phyloP scores from a whole-genome alignment of 2,113 vertebrate genomes.

The Sinosuthora webbiana region DNA sequence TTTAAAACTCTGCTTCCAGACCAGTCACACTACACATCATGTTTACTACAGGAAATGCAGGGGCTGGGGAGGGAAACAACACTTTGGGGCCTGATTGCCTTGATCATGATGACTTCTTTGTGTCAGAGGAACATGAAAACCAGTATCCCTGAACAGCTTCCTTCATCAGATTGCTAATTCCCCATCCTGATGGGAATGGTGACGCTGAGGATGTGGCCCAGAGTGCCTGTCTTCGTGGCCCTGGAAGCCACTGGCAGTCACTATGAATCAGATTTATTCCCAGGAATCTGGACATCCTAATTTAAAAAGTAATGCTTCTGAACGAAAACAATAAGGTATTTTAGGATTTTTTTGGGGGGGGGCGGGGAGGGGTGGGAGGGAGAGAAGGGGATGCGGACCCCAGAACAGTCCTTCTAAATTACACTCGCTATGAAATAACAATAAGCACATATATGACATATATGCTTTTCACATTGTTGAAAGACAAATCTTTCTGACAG shows the following conservation, averaged over 20 bases:
- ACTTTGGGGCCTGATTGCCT: not conserved
- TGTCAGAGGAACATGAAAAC: not conserved
- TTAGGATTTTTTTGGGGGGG: fast-evolving
- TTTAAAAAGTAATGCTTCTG: not conserved
- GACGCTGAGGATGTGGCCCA: not conserved
- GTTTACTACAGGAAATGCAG: not conserved
- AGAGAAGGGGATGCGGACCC: not conserved
- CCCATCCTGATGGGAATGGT: not conserved
- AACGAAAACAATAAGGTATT: not conserved
- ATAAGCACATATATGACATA: not conserved
- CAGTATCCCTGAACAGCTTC: not conserved
- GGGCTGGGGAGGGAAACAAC: not conserved
- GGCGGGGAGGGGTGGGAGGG: fast-evolving
- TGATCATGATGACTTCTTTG: not conserved
- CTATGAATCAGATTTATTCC: not conserved
- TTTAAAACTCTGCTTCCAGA: not conserved
- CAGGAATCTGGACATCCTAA: not conserved
- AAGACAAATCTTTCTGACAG: not conserved
- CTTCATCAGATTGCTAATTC: not conserved
- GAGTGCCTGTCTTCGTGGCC: not conserved
- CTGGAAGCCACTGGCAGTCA: not conserved
- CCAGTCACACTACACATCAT: not conserved
- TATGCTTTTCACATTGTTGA: not conserved
- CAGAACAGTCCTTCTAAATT: not conserved
- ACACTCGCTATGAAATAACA: not conserved